Percentiles rank a stretch among this genome's conserved stretches.
Evolutionary conservation across 2,888 invertebrate species (phyloP).

Genomic region (Mesorhabditis sp.): DNA sequence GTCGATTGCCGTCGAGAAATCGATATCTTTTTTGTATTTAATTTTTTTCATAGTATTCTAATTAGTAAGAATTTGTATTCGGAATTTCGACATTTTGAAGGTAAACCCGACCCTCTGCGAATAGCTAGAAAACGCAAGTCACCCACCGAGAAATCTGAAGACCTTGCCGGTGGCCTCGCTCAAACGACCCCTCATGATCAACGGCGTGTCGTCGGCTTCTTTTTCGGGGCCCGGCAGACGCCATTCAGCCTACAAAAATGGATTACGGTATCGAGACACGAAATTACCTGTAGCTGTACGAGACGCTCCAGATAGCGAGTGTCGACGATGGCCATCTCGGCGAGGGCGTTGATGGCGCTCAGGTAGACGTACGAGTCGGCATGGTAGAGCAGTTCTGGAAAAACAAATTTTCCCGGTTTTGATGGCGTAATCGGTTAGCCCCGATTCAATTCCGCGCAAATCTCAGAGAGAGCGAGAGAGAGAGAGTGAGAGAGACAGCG

Average conservation of each 20-base stretch:
- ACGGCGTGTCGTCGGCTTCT: slow-evolving; percentile 14
- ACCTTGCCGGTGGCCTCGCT: slow-evolving; percentile 44
- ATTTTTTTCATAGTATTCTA: no score
- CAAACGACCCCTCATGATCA: slow-evolving; percentile 26
- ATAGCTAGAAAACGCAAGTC: no score
- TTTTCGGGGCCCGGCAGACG: background rate
- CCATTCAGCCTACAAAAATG: slow-evolving; percentile 3
- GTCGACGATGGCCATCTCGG: slow-evolving; percentile 38
- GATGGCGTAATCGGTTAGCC: no score
- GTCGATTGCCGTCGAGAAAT: no score
- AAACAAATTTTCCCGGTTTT: background rate
- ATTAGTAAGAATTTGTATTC: no score
- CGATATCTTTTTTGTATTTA: no score
- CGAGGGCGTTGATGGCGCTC: slow-evolving; percentile 44
- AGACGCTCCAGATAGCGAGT: slow-evolving; percentile 21
- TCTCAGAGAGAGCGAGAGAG: no score
- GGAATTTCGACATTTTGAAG: no score
- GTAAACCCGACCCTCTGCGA: no score
- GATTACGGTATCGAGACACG: background rate
- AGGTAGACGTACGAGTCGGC: slow-evolving; percentile 48
- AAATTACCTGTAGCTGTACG: slow-evolving; percentile 23
- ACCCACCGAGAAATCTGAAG: slow-evolving; percentile 21
- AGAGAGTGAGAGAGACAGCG: no score
- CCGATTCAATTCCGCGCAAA: no score
- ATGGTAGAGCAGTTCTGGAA: slow-evolving; percentile 24